phyloP scores from a whole-genome alignment of 1,140 invertebrate species.

The Pinna nobilis region DNA sequence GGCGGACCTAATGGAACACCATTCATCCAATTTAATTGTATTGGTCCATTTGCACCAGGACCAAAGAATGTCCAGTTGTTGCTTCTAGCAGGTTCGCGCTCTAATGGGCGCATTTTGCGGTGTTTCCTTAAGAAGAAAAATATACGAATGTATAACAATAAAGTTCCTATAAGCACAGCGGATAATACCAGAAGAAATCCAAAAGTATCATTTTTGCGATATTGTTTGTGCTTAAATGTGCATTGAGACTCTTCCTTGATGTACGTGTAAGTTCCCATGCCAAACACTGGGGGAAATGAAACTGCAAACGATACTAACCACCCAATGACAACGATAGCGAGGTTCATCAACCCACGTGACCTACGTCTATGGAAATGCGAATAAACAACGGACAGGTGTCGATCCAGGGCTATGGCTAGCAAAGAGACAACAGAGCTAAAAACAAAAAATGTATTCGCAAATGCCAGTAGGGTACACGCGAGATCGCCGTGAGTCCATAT shows the following conservation, averaged over 20 bases:
- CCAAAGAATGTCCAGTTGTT: constrained; percentile 68
- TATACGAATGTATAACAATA: constrained; percentile 65
- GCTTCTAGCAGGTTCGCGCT: constrained; percentile 59
- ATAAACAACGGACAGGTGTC: constrained; percentile 63
- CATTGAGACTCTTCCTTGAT: constrained; percentile 64
- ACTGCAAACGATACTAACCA: constrained; percentile 62
- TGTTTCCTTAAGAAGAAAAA: constrained; percentile 64
- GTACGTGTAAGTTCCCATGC: constrained; percentile 63
- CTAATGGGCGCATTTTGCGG: constrained; percentile 64
- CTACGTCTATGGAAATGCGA: constrained; percentile 60
- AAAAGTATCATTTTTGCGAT: constrained; percentile 65
- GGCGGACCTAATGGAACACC: constrained; percentile 52
- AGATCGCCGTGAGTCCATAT: constrained; percentile 61
- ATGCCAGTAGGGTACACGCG: constrained; percentile 65
- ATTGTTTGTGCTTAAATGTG: constrained; percentile 61
- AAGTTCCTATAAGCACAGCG: constrained; percentile 47
- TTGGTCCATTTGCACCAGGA: constrained; percentile 63
- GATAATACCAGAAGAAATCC: constrained; percentile 63
- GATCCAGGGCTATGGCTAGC: constrained; percentile 65
- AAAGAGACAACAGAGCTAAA: constrained; percentile 61
- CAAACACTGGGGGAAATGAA: constrained; percentile 67
- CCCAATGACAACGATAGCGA: constrained; percentile 55
- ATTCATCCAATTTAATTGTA: constrained; percentile 65
- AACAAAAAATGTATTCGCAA: constrained; percentile 68
- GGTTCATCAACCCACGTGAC: constrained; percentile 52